phyloP scores from a whole-genome alignment of 2,113 vertebrate species.

The Clarias macrocephalus region DNA sequence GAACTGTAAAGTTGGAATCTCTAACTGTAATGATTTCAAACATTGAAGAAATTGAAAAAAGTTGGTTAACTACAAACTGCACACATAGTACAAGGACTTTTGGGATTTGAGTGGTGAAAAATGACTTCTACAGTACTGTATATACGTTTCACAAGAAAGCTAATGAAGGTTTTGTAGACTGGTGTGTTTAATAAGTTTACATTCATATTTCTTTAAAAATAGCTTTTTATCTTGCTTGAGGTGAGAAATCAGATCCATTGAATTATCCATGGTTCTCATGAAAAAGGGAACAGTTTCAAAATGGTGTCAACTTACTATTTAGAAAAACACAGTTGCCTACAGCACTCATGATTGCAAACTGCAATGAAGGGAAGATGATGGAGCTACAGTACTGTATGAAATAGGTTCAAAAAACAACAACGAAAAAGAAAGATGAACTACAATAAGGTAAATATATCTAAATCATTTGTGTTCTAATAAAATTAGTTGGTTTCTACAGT shows the following conservation, averaged over 20 bases:
- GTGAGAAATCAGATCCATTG: neutral
- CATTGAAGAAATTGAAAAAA: no score
- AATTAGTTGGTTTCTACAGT: neutral
- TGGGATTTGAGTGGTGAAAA: neutral
- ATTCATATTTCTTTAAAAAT: neutral
- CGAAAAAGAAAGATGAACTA: neutral
- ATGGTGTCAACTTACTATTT: neutral
- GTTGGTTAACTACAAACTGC: no score
- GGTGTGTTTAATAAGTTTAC: neutral
- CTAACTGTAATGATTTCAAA: no score
- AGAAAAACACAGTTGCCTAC: neutral
- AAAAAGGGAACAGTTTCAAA: neutral
- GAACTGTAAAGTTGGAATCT: no score
- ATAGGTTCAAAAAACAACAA: neutral
- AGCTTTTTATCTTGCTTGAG: neutral
- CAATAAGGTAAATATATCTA: neutral
- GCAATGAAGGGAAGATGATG: neutral
- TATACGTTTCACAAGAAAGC: neutral
- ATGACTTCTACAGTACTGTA: neutral
- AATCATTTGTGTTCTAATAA: neutral
- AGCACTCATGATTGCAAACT: no score
- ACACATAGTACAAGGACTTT: no score
- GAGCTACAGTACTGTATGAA: neutral
- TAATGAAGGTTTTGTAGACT: neutral
- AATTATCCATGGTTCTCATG: neutral